A percentile compares a stretch with the other conserved stretches of the same genome.
These are phyloP conservation scores for Macrobrachium nipponense DNA, from an alignment of 1,140 invertebrate species.

Conservation along the genomic window DNA sequence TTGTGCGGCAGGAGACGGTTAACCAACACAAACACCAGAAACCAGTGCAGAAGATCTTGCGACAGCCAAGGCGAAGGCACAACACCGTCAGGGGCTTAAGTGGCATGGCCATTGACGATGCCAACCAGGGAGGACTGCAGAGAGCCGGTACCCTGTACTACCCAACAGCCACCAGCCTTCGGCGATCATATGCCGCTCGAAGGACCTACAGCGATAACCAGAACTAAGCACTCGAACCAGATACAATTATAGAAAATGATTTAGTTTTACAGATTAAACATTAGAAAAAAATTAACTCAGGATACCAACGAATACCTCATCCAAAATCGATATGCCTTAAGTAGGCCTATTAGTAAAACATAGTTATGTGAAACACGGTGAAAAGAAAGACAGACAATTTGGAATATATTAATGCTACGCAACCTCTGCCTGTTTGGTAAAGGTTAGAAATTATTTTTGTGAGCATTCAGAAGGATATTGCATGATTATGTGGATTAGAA, in stretches of 20 bases:
- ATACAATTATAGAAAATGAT: neutral
- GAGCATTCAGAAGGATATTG: no score
- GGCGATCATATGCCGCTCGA: constrained; percentile 25
- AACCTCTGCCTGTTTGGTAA: no score
- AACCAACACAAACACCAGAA: constrained; percentile 26
- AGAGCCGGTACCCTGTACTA: constrained; percentile 46
- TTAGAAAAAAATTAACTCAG: neutral
- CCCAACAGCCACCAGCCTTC: constrained; percentile 33
- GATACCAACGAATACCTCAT: neutral
- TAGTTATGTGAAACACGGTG: no score
- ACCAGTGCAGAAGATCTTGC: constrained; percentile 49
- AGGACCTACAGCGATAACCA: constrained; percentile 42
- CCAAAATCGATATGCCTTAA: no score
- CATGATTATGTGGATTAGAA: no score
- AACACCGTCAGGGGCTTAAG: constrained; percentile 47
- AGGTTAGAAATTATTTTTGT: no score
- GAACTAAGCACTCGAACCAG: neutral
- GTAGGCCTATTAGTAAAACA: no score
- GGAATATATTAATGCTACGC: no score
- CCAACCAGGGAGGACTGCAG: constrained; percentile 24
- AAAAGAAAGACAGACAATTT: no score
- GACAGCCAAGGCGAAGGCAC: constrained; percentile 41
- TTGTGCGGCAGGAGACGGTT: constrained; percentile 1
- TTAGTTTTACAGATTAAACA: neutral
- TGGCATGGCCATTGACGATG: constrained; percentile 47